Evolutionary conservation across 1,140 invertebrate species (phyloP), one percentile per base, ranked within the genome.

Genomic region (Drosophila pectinifera): DNA sequence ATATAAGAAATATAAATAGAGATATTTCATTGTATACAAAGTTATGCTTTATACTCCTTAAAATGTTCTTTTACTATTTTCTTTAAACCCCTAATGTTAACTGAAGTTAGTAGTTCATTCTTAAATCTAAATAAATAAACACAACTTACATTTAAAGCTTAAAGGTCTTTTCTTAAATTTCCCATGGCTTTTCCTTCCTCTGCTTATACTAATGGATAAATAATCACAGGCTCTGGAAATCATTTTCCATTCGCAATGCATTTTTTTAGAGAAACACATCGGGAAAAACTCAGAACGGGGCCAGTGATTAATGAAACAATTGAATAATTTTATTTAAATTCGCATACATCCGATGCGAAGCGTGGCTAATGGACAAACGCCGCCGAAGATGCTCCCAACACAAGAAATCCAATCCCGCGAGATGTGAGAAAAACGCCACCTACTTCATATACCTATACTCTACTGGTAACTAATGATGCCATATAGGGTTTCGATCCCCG

Each of bases 271-370:
- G 31, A 63, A 61, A 16, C 31, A 10, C 26, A 26, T 26, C 2
- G 26, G 48, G 10, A 26, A 49, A 74, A 75, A 68, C 38, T 28
- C 55, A 54, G 58, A 46, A 59, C 58, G 62, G 57, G 57, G 45
- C 39, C 31, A 63, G 65, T 88, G 84, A 88, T 88, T 89, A 84
- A 88, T 88, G 85, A 74, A 70, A 43, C 31, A 62, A 84, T 80
- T 89, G 76, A 88, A 88, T 88, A 89, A 89, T 88, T 57, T 88
- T 89, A 88, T 88, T 88, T 90, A 89, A 90, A 88, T 88, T 88
- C 84, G 84, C 84, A 88, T 88, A 88, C 18, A 84, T 88, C 84
- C 84, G 85, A 89, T 89, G 72, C 80, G 65, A 77, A 62, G 73
- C 84, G 80, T 89, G 57, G 57, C 77, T 59, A 88, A 88, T 88